These are phyloP conservation scores for Mormyrus proboscirostris DNA, from an alignment of 2,797 vertebrate species.

Conservation along the genomic window DNA sequence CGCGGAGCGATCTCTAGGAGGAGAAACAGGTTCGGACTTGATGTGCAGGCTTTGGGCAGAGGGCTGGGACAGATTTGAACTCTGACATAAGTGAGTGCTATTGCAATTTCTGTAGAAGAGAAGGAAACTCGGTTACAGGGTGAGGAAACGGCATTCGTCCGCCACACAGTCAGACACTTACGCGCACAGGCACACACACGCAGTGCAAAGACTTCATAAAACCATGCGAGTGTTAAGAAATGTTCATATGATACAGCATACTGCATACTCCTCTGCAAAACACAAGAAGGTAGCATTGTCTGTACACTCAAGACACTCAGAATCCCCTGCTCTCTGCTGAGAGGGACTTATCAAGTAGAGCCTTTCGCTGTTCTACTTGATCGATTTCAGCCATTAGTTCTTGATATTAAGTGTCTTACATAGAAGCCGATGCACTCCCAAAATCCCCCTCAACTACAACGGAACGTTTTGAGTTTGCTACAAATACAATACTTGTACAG, in stretches of 20 bases:
- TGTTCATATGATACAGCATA: background rate
- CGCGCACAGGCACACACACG: background rate
- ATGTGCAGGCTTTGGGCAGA: conserved; percentile 88
- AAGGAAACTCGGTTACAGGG: conserved; percentile 74
- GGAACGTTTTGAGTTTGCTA: background rate
- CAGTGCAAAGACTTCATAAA: conserved; percentile 9
- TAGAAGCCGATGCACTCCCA: background rate
- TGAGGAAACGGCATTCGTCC: conserved; percentile 46
- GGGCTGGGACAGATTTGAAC: conserved; percentile 84
- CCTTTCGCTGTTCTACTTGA: background rate
- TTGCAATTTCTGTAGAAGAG: conserved; percentile 79
- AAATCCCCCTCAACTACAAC: background rate
- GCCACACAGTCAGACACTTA: background rate
- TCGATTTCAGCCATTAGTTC: background rate
- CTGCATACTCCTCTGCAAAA: background rate
- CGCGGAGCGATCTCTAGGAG: conserved; percentile 81
- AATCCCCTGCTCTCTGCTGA: background rate
- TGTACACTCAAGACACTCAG: background rate
- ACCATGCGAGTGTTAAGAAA: background rate
- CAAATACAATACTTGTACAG: background rate
- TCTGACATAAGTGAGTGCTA: conserved; percentile 89
- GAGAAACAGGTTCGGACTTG: conserved; percentile 96
- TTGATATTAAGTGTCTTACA: background rate
- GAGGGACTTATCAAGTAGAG: background rate
- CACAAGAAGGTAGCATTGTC: background rate